These are phyloP conservation scores for Hoplias malabaricus DNA, from an alignment of 2,113 vertebrate species.

Conservation along the genomic window DNA sequence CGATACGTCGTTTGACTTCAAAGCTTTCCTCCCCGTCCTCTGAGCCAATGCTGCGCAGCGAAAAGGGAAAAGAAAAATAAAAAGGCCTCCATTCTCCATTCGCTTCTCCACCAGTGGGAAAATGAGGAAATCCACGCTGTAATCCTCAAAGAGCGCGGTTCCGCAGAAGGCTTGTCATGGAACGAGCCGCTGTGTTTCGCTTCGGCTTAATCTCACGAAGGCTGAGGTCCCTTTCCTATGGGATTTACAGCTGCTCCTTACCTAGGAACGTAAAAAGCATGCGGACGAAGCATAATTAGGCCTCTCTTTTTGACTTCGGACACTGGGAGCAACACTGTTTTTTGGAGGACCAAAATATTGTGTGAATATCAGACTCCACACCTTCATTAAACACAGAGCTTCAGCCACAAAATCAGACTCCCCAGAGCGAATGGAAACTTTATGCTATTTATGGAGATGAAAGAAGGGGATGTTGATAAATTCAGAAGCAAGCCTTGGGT, in stretches of 20 bases:
- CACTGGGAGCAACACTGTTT: background rate
- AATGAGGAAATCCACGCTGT: slow-evolving; percentile 52
- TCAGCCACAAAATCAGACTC: background rate
- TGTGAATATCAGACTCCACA: background rate
- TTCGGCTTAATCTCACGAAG: slow-evolving; percentile 61
- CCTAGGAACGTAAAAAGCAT: background rate
- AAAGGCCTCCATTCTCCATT: background rate
- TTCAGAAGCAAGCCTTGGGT: slow-evolving; percentile 23
- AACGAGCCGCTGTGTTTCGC: slow-evolving; percentile 60
- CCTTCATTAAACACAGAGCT: background rate
- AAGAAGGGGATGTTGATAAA: slow-evolving; percentile 45
- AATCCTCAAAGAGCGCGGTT: slow-evolving; percentile 62
- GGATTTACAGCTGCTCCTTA: background rate
- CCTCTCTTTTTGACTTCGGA: background rate
- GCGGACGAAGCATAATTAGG: background rate
- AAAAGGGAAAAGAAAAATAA: too few relatives aligned
- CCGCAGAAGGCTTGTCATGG: slow-evolving; percentile 59
- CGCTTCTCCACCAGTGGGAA: slow-evolving; percentile 43
- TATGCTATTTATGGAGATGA: background rate
- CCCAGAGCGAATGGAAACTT: background rate
- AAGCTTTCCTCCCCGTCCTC: slow-evolving; percentile 49
- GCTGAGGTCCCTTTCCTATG: slow-evolving; percentile 58
- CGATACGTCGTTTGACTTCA: slow-evolving; percentile 68
- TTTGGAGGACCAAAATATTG: too few relatives aligned
- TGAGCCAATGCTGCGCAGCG: slow-evolving; percentile 49